Evolutionary conservation across 2,888 invertebrate genomes (phyloP).

Genomic region (Brachypalpus laphriformis): DNA sequence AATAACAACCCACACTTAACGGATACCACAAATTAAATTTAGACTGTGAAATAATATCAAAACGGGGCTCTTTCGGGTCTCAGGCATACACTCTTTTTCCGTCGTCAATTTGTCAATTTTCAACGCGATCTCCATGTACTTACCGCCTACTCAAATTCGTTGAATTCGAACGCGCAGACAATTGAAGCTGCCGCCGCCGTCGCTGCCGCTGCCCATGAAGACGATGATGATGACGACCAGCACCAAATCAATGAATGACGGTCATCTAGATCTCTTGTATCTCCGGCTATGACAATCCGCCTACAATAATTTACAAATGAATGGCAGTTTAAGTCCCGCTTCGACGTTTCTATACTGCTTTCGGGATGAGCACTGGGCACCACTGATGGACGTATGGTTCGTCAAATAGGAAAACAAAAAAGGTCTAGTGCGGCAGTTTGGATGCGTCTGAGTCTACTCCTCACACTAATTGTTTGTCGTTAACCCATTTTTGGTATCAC

Average conservation of each 20-base stretch:
- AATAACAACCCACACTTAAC: conserved; percentile 50
- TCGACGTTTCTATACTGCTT: neutral
- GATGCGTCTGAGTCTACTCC: conserved; percentile 21
- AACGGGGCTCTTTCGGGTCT: conserved; percentile 3
- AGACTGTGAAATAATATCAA: conserved; percentile 21
- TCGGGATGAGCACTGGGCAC: neutral
- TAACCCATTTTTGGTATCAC: conserved; percentile 58
- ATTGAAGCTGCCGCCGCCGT: conserved; percentile 28
- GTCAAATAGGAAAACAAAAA: neutral
- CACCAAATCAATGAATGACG: conserved; percentile 45
- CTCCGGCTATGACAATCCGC: conserved; percentile 7
- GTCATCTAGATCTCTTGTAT: conserved; percentile 19
- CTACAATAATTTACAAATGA: conserved; percentile 3
- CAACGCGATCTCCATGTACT: conserved; percentile 24
- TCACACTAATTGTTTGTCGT: conserved; percentile 42
- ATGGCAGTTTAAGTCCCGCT: neutral
- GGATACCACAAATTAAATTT: conserved; percentile 50
- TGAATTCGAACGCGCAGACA: conserved; percentile 16
- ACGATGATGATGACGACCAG: conserved; percentile 19
- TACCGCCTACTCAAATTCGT: conserved; percentile 46
- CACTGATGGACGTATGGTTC: neutral
- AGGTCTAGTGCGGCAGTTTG: neutral
- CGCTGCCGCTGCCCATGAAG: neutral
- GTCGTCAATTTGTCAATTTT: conserved; percentile 50
- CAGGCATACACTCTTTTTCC: neutral